Conservation (phyloP, 1,140 invertebrate genomes). For the Drosophila jambulina region DNA sequence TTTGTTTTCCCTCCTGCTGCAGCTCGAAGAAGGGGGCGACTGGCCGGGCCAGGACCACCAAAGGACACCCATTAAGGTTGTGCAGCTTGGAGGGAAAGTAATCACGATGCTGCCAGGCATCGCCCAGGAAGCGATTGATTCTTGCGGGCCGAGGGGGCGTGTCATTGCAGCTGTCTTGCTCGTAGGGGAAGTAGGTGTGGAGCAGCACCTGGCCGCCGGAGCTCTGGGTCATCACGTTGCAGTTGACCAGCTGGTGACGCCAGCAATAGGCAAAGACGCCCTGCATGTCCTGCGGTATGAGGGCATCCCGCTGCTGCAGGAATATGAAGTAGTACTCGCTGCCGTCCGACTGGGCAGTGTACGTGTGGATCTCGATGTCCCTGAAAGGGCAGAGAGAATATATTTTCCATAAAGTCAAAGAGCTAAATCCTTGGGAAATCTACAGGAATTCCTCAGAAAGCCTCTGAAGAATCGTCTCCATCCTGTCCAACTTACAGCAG, state of each 20-base stretch:
- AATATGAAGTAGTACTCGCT: constrained; percentile 71
- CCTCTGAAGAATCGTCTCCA: background rate
- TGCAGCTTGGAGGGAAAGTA: constrained; percentile 61
- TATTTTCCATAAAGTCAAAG: background rate
- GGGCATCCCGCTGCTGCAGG: constrained; percentile 53
- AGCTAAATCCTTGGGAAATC: no score
- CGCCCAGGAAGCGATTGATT: constrained; percentile 56
- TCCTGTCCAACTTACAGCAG: constrained; percentile 39
- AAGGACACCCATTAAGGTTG: constrained; percentile 54
- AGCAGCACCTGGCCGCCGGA: constrained; percentile 47
- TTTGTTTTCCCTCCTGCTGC: background rate
- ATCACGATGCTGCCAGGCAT: constrained; percentile 31
- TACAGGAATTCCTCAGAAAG: no score
- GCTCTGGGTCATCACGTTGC: constrained; percentile 67
- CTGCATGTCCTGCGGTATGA: constrained; percentile 51
- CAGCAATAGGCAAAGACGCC: constrained; percentile 68
- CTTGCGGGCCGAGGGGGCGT: background rate
- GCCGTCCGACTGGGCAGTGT: constrained; percentile 34
- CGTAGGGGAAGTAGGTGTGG: constrained; percentile 68
- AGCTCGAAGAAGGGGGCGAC: constrained; percentile 44
- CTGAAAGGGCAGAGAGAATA: constrained; percentile 4
- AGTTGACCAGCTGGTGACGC: constrained; percentile 63
- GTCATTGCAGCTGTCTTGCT: constrained; percentile 16
- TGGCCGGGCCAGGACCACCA: constrained; percentile 34
- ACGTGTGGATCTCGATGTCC: constrained; percentile 59